Evolutionary conservation across 2,113 vertebrate genomes (phyloP).

Genomic region (Otis tarda): DNA sequence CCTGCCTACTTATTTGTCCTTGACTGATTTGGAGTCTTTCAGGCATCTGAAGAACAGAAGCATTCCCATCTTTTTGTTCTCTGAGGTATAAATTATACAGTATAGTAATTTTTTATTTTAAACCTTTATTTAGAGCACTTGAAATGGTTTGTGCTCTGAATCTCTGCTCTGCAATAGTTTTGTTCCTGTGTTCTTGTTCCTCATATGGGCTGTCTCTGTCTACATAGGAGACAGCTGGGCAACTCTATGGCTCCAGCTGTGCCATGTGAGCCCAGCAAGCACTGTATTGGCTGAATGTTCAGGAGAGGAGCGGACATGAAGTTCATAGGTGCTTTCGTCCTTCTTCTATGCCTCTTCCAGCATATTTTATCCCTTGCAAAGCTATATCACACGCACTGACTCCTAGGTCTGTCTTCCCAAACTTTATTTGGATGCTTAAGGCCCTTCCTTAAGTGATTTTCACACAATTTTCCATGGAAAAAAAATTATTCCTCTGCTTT

Average conservation of each 20-base stretch:
- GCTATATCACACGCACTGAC: neutral
- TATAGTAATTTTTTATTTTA: neutral
- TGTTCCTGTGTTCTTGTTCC: neutral
- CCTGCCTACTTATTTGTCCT: slow-evolving; percentile 8
- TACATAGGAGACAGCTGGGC: neutral
- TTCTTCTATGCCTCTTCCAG: neutral
- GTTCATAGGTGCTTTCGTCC: neutral
- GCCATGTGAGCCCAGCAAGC: rapidly evolving
- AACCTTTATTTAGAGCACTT: slow-evolving; percentile 8
- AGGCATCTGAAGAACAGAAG: neutral
- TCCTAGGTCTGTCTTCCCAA: neutral
- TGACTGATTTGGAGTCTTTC: slow-evolving; percentile 12
- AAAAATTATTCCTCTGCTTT: neutral
- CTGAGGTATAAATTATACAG: slow-evolving; percentile 9
- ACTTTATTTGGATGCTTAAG: neutral
- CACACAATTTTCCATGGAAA: neutral
- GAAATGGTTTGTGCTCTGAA: neutral
- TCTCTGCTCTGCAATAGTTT: neutral
- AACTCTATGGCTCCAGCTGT: neutral
- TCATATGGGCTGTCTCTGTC: neutral
- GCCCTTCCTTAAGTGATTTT: neutral
- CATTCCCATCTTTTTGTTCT: slow-evolving; percentile 3
- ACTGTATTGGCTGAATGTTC: neutral
- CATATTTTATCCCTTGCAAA: neutral
- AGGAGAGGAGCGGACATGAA: neutral